Evolutionary conservation across 2,113 vertebrate species (phyloP).

Genomic region (Aspidoscelis tigris): DNA sequence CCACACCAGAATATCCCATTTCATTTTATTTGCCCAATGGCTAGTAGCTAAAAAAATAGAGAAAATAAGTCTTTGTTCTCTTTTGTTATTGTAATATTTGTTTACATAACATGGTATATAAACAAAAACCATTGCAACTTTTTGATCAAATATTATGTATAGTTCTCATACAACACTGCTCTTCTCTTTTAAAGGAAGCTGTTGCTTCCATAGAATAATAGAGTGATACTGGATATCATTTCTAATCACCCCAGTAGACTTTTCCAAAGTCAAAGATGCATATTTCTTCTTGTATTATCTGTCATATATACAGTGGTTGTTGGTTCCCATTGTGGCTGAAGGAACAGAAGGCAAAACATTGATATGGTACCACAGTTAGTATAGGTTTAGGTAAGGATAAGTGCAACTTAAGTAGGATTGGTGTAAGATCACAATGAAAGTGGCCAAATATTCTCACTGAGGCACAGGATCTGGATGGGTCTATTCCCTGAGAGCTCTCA

Average conservation of each 20-base stretch:
- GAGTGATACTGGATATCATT: neutral
- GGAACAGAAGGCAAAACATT: neutral
- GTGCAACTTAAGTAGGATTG: too few species aligned
- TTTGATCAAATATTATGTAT: neutral
- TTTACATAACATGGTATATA: slow-evolving; percentile 17
- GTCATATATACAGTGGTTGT: too few species aligned
- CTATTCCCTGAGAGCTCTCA: too few species aligned
- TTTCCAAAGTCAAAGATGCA: neutral
- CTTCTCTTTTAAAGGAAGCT: neutral
- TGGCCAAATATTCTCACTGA: too few species aligned
- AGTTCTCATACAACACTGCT: slow-evolving; percentile 4
- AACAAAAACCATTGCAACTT: slow-evolving; percentile 28
- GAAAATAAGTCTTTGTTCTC: slow-evolving; percentile 36
- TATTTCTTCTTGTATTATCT: neutral
- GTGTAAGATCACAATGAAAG: too few species aligned
- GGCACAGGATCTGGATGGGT: too few species aligned
- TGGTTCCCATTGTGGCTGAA: too few species aligned
- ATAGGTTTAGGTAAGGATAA: too few species aligned
- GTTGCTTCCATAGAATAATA: neutral
- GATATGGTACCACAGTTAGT: neutral
- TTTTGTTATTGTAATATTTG: neutral
- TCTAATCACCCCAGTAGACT: neutral
- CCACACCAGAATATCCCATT: slow-evolving; percentile 15
- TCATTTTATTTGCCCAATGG: slow-evolving; percentile 35
- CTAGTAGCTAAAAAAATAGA: slow-evolving; percentile 10